These are phyloP conservation scores for Hylaeus anthracinus DNA, from an alignment of 1,140 invertebrate genomes.

Conservation along the genomic window DNA sequence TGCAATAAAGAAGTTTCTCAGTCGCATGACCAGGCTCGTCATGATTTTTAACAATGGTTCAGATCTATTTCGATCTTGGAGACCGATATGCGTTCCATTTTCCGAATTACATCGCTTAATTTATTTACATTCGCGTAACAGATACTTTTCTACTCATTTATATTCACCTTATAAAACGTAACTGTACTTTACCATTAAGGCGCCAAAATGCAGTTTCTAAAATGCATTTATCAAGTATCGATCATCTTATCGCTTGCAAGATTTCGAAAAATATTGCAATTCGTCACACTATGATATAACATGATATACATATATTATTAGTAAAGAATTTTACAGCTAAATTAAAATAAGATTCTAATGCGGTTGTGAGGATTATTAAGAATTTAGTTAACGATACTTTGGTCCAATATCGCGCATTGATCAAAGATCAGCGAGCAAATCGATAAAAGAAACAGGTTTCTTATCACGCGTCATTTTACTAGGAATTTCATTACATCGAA, in stretches of 20 bases:
- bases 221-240: conserved; percentile 3
- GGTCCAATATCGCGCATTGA: conserved; percentile 2
- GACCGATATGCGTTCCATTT: conserved; percentile 1
- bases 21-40: background rate
- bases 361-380: background rate
- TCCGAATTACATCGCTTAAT: conserved; percentile 5
- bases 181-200: conserved; percentile 15
- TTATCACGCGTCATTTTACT: conserved; percentile 77
- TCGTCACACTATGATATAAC: background rate
- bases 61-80: background rate
- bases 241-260: background rate
- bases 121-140: conserved; percentile 26
- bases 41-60: background rate
- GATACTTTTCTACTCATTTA: background rate
- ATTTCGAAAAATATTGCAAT: background rate
- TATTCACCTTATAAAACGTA: conserved; percentile 17
- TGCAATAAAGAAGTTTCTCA: background rate
- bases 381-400: conserved; percentile 7
- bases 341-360: background rate
- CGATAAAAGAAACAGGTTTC: conserved; percentile 58
- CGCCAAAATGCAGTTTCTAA: background rate
- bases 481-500: conserved; percentile 76
- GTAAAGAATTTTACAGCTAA: background rate
- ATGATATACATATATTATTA: background rate
- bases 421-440: conserved; percentile 30